Conservation (phyloP, 2,888 invertebrate species). For the Atrina japonica region DNA sequence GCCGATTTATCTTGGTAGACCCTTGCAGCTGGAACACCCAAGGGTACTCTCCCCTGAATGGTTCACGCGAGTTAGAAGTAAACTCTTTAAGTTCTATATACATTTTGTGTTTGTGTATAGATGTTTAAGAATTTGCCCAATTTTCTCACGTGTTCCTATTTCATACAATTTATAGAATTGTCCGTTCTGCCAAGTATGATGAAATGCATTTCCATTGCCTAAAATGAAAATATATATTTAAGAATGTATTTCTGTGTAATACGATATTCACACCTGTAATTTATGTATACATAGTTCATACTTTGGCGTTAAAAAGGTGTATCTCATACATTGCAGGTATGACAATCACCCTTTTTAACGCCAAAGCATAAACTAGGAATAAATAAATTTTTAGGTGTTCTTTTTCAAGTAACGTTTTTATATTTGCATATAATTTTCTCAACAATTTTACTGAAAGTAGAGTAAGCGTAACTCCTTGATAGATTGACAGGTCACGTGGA, state of each 20-base stretch:
- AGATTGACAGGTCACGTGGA: conserved; percentile 14
- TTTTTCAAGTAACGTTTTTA: neutral
- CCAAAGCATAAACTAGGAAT: conserved; percentile 10
- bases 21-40: conserved; percentile 20
- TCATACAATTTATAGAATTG: conserved; percentile 22
- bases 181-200: conserved; percentile 15
- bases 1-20: too few species aligned
- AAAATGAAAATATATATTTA: conserved; percentile 4
- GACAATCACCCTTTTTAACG: conserved; percentile 1
- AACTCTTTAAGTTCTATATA: neutral
- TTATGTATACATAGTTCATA: too few species aligned
- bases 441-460: conserved; percentile 10
- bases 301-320: too few species aligned
- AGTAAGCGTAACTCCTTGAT: conserved; percentile 31
- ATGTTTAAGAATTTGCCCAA: conserved; percentile 3
- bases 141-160: conserved; percentile 1
- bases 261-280: conserved; percentile 9
- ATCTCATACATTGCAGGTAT: conserved; percentile 5
- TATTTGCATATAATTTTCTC: neutral
- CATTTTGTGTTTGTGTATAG: conserved; percentile 16
- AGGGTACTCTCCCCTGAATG: conserved; percentile 15
- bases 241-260: conserved; percentile 9
- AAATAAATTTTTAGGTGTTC: neutral
- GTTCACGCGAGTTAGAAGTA: neutral
- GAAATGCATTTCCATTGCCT: conserved; percentile 29